phyloP scores from a whole-genome alignment of 2,888 invertebrate species.

The Drosophila recens region DNA sequence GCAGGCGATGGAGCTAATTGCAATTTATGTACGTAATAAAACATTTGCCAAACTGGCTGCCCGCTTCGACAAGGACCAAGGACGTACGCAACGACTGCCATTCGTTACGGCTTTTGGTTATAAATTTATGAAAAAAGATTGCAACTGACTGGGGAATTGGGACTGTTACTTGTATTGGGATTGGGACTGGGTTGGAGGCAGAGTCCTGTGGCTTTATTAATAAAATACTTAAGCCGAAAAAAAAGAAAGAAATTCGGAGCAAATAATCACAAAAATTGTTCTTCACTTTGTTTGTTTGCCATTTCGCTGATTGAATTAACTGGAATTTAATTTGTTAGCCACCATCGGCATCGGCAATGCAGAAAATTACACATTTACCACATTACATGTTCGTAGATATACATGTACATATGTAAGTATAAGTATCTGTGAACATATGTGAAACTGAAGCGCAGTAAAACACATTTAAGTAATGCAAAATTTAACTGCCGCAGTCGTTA shows the following conservation, averaged over 20 bases:
- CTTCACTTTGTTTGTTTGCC: conserved; percentile 33
- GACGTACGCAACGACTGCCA: conserved; percentile 39
- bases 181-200: conserved; percentile 13
- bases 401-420: neutral
- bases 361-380: conserved; percentile 45
- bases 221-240: conserved; percentile 47
- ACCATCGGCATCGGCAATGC: conserved; percentile 50
- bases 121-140: conserved; percentile 76
- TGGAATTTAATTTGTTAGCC: conserved; percentile 64
- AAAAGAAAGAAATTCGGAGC: conserved; percentile 30
- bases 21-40: conserved; percentile 80
- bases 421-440: conserved; percentile 14
- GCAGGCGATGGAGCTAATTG: conserved; percentile 74
- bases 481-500: conserved; percentile 75
- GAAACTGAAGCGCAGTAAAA: conserved; percentile 10
- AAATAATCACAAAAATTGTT: conserved; percentile 62
- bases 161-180: conserved; percentile 2
- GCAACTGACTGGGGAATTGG: conserved; percentile 34
- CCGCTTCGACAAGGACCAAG: conserved; percentile 34
- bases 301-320: conserved; percentile 62
- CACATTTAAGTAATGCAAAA: conserved; percentile 53
- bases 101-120: conserved; percentile 72
- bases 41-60: conserved; percentile 71
- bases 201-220: conserved; percentile 69
- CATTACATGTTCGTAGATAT: conserved; percentile 3